phyloP scores from a whole-genome alignment of 2,888 invertebrate species.

The Lepetodrilus schrolli region DNA sequence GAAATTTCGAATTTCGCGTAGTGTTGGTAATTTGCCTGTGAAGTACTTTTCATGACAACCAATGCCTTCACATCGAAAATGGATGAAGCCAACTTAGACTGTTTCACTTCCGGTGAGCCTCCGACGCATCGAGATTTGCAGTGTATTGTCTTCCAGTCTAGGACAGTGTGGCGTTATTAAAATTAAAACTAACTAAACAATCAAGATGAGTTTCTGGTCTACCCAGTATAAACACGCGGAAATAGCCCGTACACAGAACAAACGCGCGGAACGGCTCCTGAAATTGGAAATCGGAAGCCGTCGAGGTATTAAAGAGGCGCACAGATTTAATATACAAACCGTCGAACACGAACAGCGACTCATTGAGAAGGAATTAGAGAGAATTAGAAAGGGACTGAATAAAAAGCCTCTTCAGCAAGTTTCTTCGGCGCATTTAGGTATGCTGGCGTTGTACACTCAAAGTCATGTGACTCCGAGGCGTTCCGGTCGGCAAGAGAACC shows the following conservation, averaged over 20 bases:
- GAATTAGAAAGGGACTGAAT: constrained; percentile 14
- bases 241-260: constrained; percentile 46
- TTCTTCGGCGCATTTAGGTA: not conserved
- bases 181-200: too few relatives aligned
- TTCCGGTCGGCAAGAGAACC: not conserved
- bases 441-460: not conserved
- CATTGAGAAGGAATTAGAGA: not conserved
- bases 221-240: constrained; percentile 35
- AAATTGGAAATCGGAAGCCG: constrained; percentile 41
- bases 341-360: not conserved
- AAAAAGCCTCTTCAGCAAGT: not conserved
- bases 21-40: too few relatives aligned
- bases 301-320: constrained; percentile 34
- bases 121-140: too few relatives aligned
- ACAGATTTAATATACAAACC: not conserved
- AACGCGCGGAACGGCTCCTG: constrained; percentile 46
- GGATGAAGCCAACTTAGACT: too few relatives aligned
- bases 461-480: not conserved
- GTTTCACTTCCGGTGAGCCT: too few relatives aligned
- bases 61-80: too few relatives aligned
- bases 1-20: too few relatives aligned
- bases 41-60: too few relatives aligned
- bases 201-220: constrained; percentile 13
- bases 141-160: too few relatives aligned
- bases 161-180: too few relatives aligned